A percentile compares a stretch with the other conserved stretches of the same genome.
These are phyloP conservation scores for Sminthurides aquaticus DNA, from an alignment of 2,888 invertebrate genomes.

Conservation along the genomic window DNA sequence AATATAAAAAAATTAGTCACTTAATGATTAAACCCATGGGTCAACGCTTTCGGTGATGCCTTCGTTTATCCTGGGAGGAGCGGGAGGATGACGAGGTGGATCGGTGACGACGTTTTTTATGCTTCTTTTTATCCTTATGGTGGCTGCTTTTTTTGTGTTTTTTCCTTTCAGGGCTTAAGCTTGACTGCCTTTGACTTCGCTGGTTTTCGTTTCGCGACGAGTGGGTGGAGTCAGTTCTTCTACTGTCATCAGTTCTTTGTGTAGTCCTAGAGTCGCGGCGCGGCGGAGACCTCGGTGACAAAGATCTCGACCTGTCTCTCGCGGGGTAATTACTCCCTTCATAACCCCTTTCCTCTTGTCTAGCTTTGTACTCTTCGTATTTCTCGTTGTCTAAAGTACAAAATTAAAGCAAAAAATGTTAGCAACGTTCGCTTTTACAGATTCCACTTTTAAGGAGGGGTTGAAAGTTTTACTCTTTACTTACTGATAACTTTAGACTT, in stretches of 20 bases:
- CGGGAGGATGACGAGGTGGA: conserved; percentile 6
- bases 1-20: too few relatives aligned
- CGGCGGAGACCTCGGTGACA: neutral
- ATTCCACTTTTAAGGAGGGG: too few relatives aligned
- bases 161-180: neutral
- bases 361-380: conserved; percentile 21
- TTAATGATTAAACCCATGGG: too few relatives aligned
- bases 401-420: conserved; percentile 1
- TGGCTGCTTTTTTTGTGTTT: conserved; percentile 13
- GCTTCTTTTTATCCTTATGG: conserved; percentile 18
- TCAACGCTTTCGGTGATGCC: neutral
- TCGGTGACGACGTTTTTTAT: conserved; percentile 10
- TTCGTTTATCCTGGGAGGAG: neutral
- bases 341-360: conserved; percentile 11
- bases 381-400: conserved; percentile 16
- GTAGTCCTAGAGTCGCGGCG: neutral
- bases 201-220: neutral
- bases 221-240: conserved; percentile 1
- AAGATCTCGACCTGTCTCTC: conserved; percentile 3
- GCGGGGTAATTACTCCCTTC: neutral
- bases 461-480: conserved; percentile 46
- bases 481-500: conserved; percentile 82
- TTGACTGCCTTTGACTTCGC: neutral
- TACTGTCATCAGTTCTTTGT: neutral
- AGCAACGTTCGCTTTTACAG: too few relatives aligned